Evolutionary conservation across 2,888 invertebrate species (phyloP).

Genomic region (Luperina testacea): DNA sequence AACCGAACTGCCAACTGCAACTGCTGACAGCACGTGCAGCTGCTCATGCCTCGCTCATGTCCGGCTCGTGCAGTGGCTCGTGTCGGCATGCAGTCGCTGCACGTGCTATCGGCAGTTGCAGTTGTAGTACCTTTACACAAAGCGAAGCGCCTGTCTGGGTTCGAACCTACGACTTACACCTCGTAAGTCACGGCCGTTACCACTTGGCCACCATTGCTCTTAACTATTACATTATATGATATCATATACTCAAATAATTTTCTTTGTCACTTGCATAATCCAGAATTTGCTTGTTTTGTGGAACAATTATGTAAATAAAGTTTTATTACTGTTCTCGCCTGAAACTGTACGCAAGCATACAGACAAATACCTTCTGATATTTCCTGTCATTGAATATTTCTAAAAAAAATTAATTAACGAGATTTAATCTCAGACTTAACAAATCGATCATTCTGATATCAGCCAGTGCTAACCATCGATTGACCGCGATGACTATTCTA

Average conservation of each 20-base stretch:
- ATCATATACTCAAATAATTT: not conserved
- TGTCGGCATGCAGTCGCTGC: no score
- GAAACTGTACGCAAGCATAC: not conserved
- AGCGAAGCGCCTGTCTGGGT: no score
- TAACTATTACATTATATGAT: no score
- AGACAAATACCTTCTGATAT: not conserved
- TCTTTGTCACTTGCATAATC: not conserved
- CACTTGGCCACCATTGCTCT: no score
- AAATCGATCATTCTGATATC: not conserved
- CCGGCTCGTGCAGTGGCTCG: no score
- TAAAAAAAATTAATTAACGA: not conserved
- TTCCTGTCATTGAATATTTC: not conserved
- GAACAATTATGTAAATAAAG: not conserved
- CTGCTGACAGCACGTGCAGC: no score
- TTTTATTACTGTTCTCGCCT: not conserved
- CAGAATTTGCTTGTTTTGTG: not conserved
- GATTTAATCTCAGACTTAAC: not conserved
- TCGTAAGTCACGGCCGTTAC: no score
- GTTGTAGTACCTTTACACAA: no score
- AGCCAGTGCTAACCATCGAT: not conserved
- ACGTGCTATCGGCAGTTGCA: no score
- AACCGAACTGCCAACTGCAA: no score
- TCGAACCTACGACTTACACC: no score
- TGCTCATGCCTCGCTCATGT: no score
- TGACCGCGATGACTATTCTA: not conserved